Evolutionary conservation across 2,113 vertebrate genomes (phyloP), one percentile per base, ranked within the genome.

Genomic region (Cyphomyrus plagiostoma): DNA sequence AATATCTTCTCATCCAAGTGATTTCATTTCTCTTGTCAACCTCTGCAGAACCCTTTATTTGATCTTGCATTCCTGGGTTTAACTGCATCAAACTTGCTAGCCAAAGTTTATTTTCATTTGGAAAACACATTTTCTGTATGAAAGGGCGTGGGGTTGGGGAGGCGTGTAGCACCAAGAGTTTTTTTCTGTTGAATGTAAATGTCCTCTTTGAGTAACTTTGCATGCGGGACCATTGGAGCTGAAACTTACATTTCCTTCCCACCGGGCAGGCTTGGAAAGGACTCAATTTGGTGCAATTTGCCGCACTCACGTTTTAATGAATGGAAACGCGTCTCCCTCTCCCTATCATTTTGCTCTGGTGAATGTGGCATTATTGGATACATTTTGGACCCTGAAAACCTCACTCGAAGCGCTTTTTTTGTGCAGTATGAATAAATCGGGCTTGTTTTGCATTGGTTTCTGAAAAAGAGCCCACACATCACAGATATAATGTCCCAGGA

Each of bases 71-170:
- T 96, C 94, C 93, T 46, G 94, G 94, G 93, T 95, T 93, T 92
- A 95, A 94, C 95, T 93, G 95, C 94, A 93, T 95, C 93, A 93
- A 94, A 96, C 96, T 92, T 92, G 93, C 93, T 92, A 91, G 94
- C 93, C 94, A 94, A 93, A 94, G 94, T 95, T 96, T 96, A 96
- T 96, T 96, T 96, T 96, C 95, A 96, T 96, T 96, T 96, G 95
- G 95, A 96, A 96, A 96, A 96, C 95, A 96, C 95, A 96, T 96
- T 96, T 96, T 95, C 94, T 90, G 92, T 94, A 92, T 91, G 93
- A 94, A 94, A 92, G 92, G 93, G 94, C 92, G 94, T 35, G 15
- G 70, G 70, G 70, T 92, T 90, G 92, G 89, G 89, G 90, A 83
- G 62, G n/a, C 10, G 58, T n/a, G 80, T 62, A 46, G 91, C 91